These are phyloP conservation scores for Vesta saturnalis DNA, from an alignment of 2,888 invertebrate genomes.

Conservation along the genomic window DNA sequence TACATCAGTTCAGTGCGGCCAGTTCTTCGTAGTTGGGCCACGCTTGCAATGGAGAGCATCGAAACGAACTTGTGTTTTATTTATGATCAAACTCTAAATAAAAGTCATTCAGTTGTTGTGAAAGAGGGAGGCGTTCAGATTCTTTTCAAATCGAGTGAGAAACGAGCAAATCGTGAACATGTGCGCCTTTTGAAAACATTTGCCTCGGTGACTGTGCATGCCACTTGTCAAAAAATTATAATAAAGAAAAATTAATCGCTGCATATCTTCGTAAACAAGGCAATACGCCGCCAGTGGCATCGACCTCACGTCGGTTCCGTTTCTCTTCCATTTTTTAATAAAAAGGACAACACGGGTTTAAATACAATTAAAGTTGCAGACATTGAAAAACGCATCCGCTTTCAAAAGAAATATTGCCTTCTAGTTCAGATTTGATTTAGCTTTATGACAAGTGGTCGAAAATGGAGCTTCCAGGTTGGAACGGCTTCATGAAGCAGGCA, in stretches of 20 bases:
- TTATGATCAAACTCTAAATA: conserved; percentile 23
- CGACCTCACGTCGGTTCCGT: no score
- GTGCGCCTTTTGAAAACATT: conserved; percentile 12
- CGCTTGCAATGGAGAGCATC: no score
- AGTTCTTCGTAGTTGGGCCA: no score
- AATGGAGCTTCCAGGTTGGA: conserved; percentile 43
- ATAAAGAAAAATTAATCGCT: no score
- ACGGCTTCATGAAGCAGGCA: conserved; percentile 45
- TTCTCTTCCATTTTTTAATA: conserved; percentile 17
- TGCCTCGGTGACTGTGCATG: no score
- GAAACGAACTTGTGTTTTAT: conserved; percentile 32
- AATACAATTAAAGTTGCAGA: conserved; percentile 39
- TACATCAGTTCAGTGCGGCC: no score
- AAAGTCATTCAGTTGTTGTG: conserved; percentile 19
- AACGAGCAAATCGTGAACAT: conserved; percentile 16
- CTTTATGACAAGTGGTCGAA: conserved; percentile 40
- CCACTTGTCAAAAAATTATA: no score
- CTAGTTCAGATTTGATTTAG: conserved; percentile 37
- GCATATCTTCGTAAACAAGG: no score
- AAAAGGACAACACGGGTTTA: conserved; percentile 39
- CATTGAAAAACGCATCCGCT: conserved; percentile 36
- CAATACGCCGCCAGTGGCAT: no score
- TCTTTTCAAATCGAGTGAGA: conserved; percentile 24
- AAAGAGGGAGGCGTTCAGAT: conserved; percentile 28
- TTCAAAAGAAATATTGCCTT: conserved; percentile 41